Percentiles rank a stretch among this genome's conserved stretches.
Conservation (phyloP, 2,888 invertebrate genomes). For the Timandra comae region DNA sequence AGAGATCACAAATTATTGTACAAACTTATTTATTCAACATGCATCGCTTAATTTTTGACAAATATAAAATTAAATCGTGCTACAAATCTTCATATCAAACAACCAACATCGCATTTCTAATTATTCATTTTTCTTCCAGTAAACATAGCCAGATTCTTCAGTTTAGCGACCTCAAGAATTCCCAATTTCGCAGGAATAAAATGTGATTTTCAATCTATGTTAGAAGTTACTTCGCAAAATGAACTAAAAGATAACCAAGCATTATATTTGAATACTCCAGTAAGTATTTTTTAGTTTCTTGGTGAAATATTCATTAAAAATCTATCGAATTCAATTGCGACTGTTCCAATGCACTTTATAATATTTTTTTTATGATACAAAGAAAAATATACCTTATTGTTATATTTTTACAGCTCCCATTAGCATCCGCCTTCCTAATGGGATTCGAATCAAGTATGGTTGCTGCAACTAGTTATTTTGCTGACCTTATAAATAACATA, state of each 20-base stretch:
- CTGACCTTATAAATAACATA: constrained; percentile 25
- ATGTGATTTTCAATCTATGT: constrained; percentile 8
- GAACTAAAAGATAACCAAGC: constrained; percentile 11
- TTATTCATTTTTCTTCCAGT: constrained; percentile 55
- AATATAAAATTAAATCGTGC: too few relatives aligned
- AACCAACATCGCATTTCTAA: too few relatives aligned
- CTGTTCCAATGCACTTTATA: too few relatives aligned
- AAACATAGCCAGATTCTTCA: constrained; percentile 78
- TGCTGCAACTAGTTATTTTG: constrained; percentile 78
- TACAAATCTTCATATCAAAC: too few relatives aligned
- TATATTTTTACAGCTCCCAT: constrained; percentile 34
- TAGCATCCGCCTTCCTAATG: constrained; percentile 54
- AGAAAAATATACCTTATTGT: too few relatives aligned
- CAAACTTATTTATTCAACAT: too few relatives aligned
- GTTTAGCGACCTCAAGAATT: constrained; percentile 68
- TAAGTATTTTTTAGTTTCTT: constrained; percentile 11
- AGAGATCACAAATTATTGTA: too few relatives aligned
- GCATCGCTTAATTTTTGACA: too few relatives aligned
- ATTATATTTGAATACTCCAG: constrained; percentile 17
- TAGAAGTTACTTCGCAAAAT: constrained; percentile 8
- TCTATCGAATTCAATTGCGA: too few relatives aligned
- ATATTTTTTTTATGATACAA: too few relatives aligned
- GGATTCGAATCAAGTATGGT: constrained; percentile 81
- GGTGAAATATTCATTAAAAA: too few relatives aligned
- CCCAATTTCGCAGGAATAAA: constrained; percentile 79